Evolutionary conservation across 1,140 invertebrate species (phyloP).

Genomic region (Yoshiicerus persimilis): DNA sequence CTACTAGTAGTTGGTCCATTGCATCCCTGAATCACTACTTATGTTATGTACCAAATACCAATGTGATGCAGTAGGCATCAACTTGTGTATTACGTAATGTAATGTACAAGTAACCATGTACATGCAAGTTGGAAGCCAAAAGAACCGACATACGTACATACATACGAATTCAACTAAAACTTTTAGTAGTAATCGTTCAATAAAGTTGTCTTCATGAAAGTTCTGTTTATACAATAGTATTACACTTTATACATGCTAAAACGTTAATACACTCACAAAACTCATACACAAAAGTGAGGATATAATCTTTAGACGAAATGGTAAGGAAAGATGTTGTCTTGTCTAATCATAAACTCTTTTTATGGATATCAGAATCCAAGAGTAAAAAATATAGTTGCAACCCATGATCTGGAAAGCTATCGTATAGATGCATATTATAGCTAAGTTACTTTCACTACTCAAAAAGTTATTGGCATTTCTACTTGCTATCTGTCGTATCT

Average conservation of each 20-base stretch:
- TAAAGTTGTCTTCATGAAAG: slow-evolving; percentile 6
- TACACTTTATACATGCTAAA: not conserved
- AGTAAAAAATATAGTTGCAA: not conserved
- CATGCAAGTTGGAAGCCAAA: not conserved
- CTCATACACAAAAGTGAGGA: not conserved
- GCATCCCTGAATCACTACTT: not conserved
- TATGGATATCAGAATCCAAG: not conserved
- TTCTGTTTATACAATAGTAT: not conserved
- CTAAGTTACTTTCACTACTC: not conserved
- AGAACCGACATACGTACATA: not conserved
- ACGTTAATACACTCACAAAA: not conserved
- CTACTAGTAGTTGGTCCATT: not conserved
- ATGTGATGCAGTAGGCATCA: not conserved
- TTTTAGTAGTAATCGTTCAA: slow-evolving; percentile 13
- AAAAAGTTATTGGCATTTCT: not conserved
- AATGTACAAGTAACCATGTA: not conserved
- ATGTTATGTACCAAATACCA: too few relatives aligned
- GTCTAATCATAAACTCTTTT: not conserved
- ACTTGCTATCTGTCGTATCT: too few relatives aligned
- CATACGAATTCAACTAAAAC: not conserved
- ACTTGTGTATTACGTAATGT: not conserved
- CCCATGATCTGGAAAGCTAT: not conserved
- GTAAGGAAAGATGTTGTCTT: not conserved
- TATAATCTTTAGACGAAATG: not conserved
- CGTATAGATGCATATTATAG: not conserved